Evolutionary conservation across 2,113 vertebrate genomes (phyloP).

Genomic region (Trinectes maculatus): DNA sequence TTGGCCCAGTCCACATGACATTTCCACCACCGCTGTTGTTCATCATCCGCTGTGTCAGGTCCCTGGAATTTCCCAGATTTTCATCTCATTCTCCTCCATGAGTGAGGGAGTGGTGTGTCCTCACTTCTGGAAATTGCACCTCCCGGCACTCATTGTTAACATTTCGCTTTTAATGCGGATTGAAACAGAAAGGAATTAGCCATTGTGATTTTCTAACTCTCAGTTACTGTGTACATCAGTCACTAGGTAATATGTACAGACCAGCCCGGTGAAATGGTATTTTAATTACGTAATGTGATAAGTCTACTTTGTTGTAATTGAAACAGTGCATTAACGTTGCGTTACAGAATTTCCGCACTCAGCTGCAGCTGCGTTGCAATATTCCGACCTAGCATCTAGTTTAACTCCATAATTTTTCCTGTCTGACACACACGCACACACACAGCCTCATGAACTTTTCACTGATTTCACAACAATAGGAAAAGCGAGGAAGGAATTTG

Average conservation of each 20-base stretch:
- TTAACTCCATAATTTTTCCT: neutral
- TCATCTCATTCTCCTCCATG: constrained; percentile 2
- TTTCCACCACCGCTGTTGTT: constrained; percentile 12
- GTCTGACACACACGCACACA: no score
- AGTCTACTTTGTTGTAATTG: neutral
- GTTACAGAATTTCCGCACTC: neutral
- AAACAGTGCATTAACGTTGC: neutral
- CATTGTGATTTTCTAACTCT: constrained; percentile 15
- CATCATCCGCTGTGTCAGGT: neutral
- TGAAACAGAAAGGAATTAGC: constrained; percentile 17
- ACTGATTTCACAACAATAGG: no score
- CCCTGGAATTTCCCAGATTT: neutral
- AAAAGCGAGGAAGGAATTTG: no score
- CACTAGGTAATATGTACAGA: neutral
- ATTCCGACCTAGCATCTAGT: neutral
- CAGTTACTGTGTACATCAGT: constrained; percentile 7
- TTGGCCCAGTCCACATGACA: constrained; percentile 1
- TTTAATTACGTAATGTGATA: neutral
- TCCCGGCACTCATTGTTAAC: constrained; percentile 6
- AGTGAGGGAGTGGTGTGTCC: neutral
- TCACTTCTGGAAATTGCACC: constrained; percentile 13
- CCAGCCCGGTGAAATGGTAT: neutral
- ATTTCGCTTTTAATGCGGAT: constrained; percentile 22
- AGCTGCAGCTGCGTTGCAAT: neutral
- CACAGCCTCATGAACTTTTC: no score